Conservation (phyloP, 2,113 vertebrate species). For the Zingel zingel region DNA sequence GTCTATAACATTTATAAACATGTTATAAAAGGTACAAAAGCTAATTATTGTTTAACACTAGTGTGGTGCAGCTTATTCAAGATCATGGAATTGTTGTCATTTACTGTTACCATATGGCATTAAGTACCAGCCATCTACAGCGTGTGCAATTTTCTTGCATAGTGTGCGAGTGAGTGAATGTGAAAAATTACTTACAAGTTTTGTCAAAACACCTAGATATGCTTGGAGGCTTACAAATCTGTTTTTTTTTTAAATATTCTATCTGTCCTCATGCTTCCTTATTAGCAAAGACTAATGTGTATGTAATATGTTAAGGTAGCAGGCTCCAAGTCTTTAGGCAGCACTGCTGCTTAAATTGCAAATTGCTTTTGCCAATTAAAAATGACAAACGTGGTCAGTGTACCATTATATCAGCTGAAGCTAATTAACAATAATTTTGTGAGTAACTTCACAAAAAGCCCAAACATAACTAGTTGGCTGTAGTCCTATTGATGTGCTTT, state of each 20-base stretch:
- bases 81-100: not conserved
- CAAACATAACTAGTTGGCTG: not conserved
- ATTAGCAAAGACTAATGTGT: not conserved
- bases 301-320: not conserved
- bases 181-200: not conserved
- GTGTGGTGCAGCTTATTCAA: not conserved
- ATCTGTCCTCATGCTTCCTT: not conserved
- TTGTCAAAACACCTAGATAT: not conserved
- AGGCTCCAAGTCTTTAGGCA: not conserved
- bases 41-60: not conserved
- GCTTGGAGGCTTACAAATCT: not conserved
- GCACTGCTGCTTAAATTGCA: not conserved
- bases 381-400: not conserved
- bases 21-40: not conserved
- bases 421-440: not conserved
- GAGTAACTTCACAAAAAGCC: not conserved
- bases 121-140: not conserved
- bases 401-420: not conserved
- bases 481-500: not conserved
- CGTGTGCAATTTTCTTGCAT: not conserved
- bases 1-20: not conserved
- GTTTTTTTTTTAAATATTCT: not conserved
- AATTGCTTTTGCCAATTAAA: not conserved
- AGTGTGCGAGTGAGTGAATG: not conserved
- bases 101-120: not conserved